Evolutionary conservation across 2,113 vertebrate genomes (phyloP).

Genomic region (Actenoides lindsayi): DNA sequence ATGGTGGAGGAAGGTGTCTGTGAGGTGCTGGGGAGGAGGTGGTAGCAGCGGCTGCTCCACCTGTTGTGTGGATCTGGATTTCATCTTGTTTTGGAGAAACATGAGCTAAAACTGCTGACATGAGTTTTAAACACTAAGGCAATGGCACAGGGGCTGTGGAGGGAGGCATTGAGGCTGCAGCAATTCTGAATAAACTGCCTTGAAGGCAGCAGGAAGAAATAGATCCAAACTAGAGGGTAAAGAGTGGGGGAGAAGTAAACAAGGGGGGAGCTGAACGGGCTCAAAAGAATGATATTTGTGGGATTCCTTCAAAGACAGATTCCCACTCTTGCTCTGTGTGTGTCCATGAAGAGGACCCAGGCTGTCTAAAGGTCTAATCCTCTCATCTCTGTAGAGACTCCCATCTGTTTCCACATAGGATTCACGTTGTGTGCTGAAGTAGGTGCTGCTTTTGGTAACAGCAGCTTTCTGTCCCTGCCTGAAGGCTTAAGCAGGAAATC

Average conservation of each 20-base stretch:
- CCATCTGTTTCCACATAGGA: not conserved
- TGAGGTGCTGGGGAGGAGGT: accelerated
- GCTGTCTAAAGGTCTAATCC: not conserved
- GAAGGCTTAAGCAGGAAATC: not conserved
- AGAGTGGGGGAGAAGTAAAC: accelerated
- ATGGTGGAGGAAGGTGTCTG: not conserved
- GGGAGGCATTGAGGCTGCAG: not conserved
- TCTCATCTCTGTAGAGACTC: not conserved
- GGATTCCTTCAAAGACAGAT: not conserved
- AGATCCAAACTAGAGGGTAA: too few species aligned
- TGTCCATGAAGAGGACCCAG: not conserved
- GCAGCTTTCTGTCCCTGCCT: not conserved
- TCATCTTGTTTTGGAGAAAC: not conserved
- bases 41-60: too few species aligned
- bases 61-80: not conserved
- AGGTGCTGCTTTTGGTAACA: not conserved
- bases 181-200: not conserved
- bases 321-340: not conserved
- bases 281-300: not conserved
- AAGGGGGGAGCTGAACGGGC: accelerated
- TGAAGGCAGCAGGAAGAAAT: not conserved
- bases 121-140: not conserved
- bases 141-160: not conserved
- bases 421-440: not conserved
- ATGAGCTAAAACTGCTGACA: not conserved